Conservation (phyloP, 23 tunicate species). For the Oikopleura dioica region DNA sequence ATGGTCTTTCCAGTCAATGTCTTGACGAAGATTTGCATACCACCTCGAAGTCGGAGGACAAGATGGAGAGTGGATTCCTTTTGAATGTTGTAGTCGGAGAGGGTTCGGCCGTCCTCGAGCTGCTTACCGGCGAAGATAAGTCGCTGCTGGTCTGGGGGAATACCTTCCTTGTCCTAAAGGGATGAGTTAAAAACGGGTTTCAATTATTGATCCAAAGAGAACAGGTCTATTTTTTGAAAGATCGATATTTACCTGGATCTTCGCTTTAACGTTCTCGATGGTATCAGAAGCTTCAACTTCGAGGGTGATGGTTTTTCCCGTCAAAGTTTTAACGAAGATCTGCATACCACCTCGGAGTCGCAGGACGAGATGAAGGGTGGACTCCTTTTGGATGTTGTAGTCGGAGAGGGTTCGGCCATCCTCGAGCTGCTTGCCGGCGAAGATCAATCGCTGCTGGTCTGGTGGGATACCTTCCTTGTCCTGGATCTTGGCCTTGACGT, state of each 20-base stretch:
- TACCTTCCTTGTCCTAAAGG: conserved; percentile 86
- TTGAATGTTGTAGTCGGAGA: conserved; percentile 85
- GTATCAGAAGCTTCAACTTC: conserved; percentile 89
- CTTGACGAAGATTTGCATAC: conserved; percentile 95
- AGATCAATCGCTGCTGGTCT: conserved; percentile 88
- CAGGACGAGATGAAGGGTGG: conserved; percentile 77
- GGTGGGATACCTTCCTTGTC: conserved; percentile 49
- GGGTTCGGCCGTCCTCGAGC: conserved; percentile 94
- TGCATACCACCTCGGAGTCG: conserved; percentile 94
- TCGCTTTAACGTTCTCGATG: conserved; percentile 63
- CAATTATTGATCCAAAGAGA: no score
- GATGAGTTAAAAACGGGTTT: no score
- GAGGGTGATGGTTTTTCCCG: conserved; percentile 82
- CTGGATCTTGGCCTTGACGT: conserved; percentile 67
- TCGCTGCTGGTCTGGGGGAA: conserved; percentile 45
- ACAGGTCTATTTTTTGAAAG: no score
- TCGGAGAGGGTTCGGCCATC: conserved; percentile 94
- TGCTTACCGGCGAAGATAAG: conserved; percentile 96
- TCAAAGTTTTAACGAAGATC: conserved; percentile 84
- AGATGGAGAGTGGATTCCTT: conserved; percentile 83
- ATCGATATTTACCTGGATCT: no score
- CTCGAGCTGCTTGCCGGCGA: conserved; percentile 96
- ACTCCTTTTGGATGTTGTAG: conserved; percentile 88
- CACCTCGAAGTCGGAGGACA: conserved; percentile 73
- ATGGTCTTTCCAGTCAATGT: conserved; percentile 87